Conservation (phyloP, 2,113 vertebrate genomes). For the Probosciger aterrimus region DNA sequence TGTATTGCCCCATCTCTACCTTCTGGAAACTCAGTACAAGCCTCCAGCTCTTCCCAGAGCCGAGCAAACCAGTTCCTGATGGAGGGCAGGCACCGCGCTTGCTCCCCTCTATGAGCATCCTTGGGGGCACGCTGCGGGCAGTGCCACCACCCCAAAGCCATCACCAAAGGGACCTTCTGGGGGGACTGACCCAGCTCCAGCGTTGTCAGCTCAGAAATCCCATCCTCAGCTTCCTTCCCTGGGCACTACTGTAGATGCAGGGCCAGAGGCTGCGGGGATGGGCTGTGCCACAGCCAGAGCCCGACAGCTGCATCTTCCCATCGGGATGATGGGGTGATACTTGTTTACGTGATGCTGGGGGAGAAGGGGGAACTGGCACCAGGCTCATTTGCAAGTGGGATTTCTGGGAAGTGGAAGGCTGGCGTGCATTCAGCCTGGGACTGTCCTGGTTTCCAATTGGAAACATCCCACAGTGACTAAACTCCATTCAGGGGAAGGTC, state of each 20-base stretch:
- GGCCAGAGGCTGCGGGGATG: neutral
- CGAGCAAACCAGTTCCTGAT: neutral
- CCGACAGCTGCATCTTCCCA: neutral
- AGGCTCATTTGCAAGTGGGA: neutral
- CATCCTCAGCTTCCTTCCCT: neutral
- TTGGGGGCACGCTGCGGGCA: neutral
- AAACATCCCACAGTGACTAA: neutral
- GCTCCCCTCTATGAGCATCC: neutral
- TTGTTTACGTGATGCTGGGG: neutral
- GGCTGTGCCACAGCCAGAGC: neutral
- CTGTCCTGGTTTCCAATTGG: constrained; percentile 1
- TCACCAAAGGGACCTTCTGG: neutral
- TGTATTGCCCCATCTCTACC: neutral
- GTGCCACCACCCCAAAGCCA: neutral
- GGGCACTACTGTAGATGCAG: fast-evolving
- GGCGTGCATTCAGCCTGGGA: neutral
- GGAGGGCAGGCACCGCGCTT: fast-evolving
- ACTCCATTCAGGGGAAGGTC: neutral
- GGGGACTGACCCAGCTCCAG: neutral
- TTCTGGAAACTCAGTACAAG: neutral
- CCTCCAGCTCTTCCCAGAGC: neutral
- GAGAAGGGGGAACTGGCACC: neutral
- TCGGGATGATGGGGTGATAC: neutral
- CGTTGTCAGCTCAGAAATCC: neutral
- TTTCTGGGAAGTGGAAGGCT: constrained; percentile 16